Evolutionary conservation across 2,113 vertebrate genomes (phyloP).

Genomic region (Pseudopodoces humilis): DNA sequence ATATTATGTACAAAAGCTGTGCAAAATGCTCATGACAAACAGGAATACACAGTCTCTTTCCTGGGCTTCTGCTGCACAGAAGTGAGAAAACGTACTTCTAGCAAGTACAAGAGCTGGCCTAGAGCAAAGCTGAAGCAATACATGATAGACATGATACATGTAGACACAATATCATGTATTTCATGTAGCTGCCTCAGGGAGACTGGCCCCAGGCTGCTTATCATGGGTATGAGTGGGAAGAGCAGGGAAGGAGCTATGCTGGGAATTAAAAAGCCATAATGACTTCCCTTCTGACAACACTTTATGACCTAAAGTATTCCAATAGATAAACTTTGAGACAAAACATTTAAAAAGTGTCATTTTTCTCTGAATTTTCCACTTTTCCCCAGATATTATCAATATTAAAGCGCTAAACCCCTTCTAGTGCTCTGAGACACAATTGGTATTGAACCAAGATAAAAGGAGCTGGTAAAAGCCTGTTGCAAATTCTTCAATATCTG

Average conservation of each 20-base stretch:
- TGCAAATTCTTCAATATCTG: not conserved
- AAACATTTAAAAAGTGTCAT: not conserved
- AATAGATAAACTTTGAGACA: not conserved
- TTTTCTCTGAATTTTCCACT: not conserved
- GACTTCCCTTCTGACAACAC: not conserved
- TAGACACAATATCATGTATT: too few relatives aligned
- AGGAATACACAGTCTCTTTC: not conserved
- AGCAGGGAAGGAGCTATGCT: not conserved
- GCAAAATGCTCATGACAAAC: not conserved
- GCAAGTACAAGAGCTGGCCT: not conserved
- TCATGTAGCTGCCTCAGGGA: not conserved
- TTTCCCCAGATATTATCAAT: not conserved
- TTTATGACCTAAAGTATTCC: not conserved
- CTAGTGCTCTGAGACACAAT: not conserved
- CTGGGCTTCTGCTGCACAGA: not conserved
- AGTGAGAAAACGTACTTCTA: not conserved
- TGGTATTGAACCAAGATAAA: not conserved
- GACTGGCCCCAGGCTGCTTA: not conserved
- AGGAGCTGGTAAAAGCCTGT: not conserved
- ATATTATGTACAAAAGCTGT: not conserved
- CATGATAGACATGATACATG: too few relatives aligned
- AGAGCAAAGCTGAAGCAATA: not conserved
- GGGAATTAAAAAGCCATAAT: not conserved
- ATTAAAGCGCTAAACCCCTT: not conserved
- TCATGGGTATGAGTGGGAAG: fast-evolving